Evolutionary conservation across 1,140 invertebrate species (phyloP), one percentile per base, ranked within the genome.

Genomic region (Macrocentrus cingulum): DNA sequence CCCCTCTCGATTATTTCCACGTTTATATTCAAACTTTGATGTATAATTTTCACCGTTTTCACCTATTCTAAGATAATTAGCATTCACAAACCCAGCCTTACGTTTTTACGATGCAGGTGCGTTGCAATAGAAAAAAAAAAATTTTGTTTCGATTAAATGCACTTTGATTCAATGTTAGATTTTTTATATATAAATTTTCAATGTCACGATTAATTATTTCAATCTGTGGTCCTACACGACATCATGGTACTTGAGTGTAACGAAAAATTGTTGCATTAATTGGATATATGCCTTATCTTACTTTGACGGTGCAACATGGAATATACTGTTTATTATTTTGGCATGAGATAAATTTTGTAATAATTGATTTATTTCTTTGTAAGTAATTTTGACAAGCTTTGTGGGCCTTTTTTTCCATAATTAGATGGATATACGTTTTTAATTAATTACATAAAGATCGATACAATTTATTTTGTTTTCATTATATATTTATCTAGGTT

Each of bases 281-380:
- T 56, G 25, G 32, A 19, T 71, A 69, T 66, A 71, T 72, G 72
- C 69, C 68, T 74, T 75, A 71, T 65, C 63, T 70, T 73, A 73
- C 56, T 70, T 71, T 67, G 58, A 73, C 39, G 63, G 61, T 73
- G 69, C 66, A 69, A 65, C 63, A 52, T 66, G 53, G 58, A 63
- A 32, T 55, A 62, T 32, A 59, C 62, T 53, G 41, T 56, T 19
- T 54, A 63, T 29, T 29, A n/a, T n/a, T n/a, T n/a, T n/a, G n/a
- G n/a, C n/a, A n/a, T n/a, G n/a, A n/a, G n/a, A n/a, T n/a, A n/a
- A n/a, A n/a, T n/a, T n/a, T n/a, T n/a, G n/a, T n/a, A n/a, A n/a
- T n/a, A n/a, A n/a, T n/a, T n/a, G n/a, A n/a, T n/a, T n/a, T n/a
- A n/a, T n/a, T n/a, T n/a, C n/a, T n/a, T n/a, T n/a, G n/a, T n/a